Base-by-base conservation (phyloP, 2,888 invertebrate genomes). In the Strigamia transsilvanica region DNA sequence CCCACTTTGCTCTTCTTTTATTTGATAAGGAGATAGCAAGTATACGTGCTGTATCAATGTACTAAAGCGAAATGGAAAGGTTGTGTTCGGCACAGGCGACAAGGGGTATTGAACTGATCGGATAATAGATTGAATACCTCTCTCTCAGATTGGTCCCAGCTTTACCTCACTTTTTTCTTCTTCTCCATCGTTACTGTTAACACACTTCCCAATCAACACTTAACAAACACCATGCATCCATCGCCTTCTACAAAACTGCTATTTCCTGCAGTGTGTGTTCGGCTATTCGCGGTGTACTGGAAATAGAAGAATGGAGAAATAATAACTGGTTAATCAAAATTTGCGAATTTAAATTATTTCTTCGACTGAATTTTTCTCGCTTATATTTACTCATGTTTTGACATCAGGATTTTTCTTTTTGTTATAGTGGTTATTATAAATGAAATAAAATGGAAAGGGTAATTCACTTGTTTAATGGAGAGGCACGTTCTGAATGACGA, bases 81-180 rank as follows among this genome's bases (percentile, higher is more conserved):
- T 73, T 73, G 73, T 73, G 73, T 73, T 73, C 73, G 23, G 73
- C 0, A 15, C 73, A 32, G 73, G n/a, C 73, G 73, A 73, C 73
- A 73, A 32, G 73, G 73, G 73, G 73, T 73, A 73, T 73, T 73
- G 73, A 73, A 73, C 73, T 73, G 73, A 73, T 73, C 73, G 32
- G 73, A 73, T 73, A 73, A 73, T 73, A 73, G 73, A 73, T 73
- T 73, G 73, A 73, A 73, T 73, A 73, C 15, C 38, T 73, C 32
- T 73, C n/a, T 32, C 73, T 7, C 12, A 32, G 73, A 73, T 73
- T 73, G 73, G 73, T 27, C 73, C 27, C 27, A 73, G 73, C 27
- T 73, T 73, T 73, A 32, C 66, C n/a, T 73, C 73, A n/a, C 32
- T 73, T 73, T 73, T 23, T 32, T 73, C 13, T 27, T 23, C 32